Percentiles rank a stretch among this genome's conserved stretches.
Conservation (phyloP, 2,113 vertebrate species). For the Gobio gobio region DNA sequence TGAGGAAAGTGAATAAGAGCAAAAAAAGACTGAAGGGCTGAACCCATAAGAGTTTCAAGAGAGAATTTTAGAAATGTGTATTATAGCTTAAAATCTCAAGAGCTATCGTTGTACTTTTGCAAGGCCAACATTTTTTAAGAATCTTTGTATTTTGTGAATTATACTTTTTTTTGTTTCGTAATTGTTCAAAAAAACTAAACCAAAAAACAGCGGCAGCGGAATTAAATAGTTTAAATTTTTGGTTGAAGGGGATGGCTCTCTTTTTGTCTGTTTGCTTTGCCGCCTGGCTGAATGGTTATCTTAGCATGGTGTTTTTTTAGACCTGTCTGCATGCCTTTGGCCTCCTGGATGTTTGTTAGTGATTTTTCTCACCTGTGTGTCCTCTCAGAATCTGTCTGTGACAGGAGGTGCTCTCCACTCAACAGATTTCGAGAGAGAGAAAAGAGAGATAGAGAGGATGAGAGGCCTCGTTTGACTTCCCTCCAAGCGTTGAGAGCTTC, state of each 20-base stretch:
- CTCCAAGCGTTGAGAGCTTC: slow-evolving; percentile 15
- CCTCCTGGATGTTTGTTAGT: slow-evolving; percentile 10
- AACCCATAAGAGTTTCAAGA: not conserved
- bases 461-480: slow-evolving; percentile 27
- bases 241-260: not conserved
- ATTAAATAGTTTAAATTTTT: not conserved
- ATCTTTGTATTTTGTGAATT: not conserved
- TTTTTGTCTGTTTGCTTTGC: not conserved
- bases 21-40: not conserved
- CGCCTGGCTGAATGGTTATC: not conserved
- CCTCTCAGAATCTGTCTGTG: not conserved
- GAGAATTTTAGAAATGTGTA: not conserved
- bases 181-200: no score
- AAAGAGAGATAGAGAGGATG: not conserved
- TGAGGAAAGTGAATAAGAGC: not conserved
- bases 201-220: not conserved
- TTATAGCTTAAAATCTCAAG: not conserved
- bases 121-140: no score
- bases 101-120: not conserved
- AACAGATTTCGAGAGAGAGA: not conserved
- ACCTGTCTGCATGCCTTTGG: not conserved
- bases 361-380: slow-evolving; percentile 1
- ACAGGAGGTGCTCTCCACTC: slow-evolving; percentile 5
- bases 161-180: not conserved
- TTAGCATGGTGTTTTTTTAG: not conserved